phyloP scores from a whole-genome alignment of 2,888 invertebrate genomes.

The Autographa gamma region DNA sequence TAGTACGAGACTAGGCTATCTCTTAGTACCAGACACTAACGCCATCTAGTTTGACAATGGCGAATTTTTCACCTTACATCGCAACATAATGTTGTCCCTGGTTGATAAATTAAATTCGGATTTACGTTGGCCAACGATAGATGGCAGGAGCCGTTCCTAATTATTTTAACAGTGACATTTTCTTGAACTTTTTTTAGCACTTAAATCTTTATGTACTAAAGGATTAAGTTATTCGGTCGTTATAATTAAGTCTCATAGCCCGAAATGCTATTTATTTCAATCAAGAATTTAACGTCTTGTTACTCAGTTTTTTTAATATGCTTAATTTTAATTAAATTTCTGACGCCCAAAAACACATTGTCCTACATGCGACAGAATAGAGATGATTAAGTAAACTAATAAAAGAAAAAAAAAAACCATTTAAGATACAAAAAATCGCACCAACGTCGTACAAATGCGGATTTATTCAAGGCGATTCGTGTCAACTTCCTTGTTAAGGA shows the following conservation, averaged over 20 bases:
- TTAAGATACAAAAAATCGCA: background rate
- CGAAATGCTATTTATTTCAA: no score
- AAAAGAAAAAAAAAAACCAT: no score
- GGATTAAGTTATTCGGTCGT: no score
- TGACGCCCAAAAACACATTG: no score
- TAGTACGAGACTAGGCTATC: background rate
- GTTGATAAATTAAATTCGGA: background rate
- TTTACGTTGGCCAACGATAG: background rate
- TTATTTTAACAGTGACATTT: background rate
- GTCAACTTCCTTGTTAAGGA: constrained; percentile 9
- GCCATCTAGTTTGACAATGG: background rate
- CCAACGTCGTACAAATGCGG: background rate
- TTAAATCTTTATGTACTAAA: no score
- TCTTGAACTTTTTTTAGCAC: no score
- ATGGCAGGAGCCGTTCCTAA: background rate
- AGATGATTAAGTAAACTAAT: no score
- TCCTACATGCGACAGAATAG: no score
- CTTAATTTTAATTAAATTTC: no score
- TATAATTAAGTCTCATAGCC: no score
- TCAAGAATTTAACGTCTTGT: no score
- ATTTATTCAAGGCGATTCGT: constrained; percentile 23
- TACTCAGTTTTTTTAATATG: no score
- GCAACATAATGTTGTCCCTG: background rate
- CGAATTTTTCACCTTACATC: background rate
- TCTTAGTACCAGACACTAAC: background rate